phyloP scores from a whole-genome alignment of 2,797 vertebrate species.

The Rhabdophis nuchalis region DNA sequence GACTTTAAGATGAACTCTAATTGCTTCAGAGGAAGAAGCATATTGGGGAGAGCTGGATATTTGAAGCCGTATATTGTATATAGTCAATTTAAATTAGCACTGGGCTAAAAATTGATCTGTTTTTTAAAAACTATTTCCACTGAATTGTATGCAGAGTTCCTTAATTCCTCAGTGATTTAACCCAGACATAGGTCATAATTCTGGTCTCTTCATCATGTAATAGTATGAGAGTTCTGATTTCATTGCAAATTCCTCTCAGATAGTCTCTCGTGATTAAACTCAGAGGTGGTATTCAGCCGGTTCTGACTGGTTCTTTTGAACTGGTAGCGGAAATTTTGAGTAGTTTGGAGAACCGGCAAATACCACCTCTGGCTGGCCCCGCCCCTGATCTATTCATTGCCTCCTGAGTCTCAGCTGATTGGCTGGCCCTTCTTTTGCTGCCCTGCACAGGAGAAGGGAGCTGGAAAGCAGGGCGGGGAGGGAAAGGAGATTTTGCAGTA shows the following conservation, averaged over 20 bases:
- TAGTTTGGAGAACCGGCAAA: too few species aligned
- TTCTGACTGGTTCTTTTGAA: too few species aligned
- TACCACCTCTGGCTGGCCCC: too few species aligned
- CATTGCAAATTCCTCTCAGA: neutral
- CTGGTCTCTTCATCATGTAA: neutral
- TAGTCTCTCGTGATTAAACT: too few species aligned
- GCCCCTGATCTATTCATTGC: too few species aligned
- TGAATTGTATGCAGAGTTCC: neutral
- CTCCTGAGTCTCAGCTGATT: too few species aligned
- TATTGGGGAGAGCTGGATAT: neutral
- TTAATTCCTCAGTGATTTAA: neutral
- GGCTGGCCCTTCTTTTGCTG: too few species aligned
- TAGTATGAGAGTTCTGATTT: neutral
- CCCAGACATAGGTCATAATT: neutral
- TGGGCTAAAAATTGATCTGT: neutral
- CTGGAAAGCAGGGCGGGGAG: too few species aligned
- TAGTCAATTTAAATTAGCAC: neutral
- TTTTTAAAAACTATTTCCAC: neutral
- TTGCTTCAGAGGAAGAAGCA: neutral
- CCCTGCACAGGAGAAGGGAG: too few species aligned
- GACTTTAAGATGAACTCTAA: neutral
- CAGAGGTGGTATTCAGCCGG: too few species aligned
- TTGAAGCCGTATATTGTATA: neutral
- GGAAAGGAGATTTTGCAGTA: too few species aligned
- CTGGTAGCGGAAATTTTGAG: too few species aligned